Percentiles rank a stretch among this genome's conserved stretches.
These are phyloP conservation scores for Sebastes fasciatus DNA, from an alignment of 2,113 vertebrate genomes.

Conservation along the genomic window DNA sequence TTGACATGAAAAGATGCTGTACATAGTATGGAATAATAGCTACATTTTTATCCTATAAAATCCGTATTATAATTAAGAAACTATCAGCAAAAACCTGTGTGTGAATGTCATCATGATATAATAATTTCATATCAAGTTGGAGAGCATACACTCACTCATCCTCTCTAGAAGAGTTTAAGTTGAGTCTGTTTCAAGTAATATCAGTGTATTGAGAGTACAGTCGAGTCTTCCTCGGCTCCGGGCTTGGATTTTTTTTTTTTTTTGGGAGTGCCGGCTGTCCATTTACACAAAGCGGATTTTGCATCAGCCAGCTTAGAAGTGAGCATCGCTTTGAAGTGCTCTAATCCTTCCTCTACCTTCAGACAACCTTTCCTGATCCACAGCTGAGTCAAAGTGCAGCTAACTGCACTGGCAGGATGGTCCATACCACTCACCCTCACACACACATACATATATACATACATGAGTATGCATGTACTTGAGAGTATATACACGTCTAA, in stretches of 20 bases:
- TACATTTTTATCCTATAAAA: neutral
- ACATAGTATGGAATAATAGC: neutral
- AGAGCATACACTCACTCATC: neutral
- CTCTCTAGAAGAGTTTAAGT: constrained; percentile 20
- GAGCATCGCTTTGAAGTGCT: constrained; percentile 81
- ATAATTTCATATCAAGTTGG: constrained; percentile 9
- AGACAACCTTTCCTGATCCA: constrained; percentile 79
- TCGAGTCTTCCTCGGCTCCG: constrained; percentile 49
- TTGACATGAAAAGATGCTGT: neutral
- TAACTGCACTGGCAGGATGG: constrained; percentile 39
- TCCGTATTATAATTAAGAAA: neutral
- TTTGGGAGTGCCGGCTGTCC: constrained; percentile 68
- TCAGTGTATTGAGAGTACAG: constrained; percentile 42
- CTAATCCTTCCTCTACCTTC: constrained; percentile 84
- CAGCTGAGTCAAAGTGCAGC: constrained; percentile 52
- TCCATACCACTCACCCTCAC: constrained; percentile 31
- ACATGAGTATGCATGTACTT: neutral
- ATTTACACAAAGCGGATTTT: constrained; percentile 82
- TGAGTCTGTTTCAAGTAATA: constrained; percentile 44
- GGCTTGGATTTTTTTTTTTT: constrained; percentile 36
- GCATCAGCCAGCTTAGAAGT: constrained; percentile 81
- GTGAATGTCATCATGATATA: neutral
- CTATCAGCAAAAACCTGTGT: neutral
- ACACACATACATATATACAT: neutral
- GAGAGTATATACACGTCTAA: neutral